phyloP scores from a whole-genome alignment of 2,888 invertebrate genomes.

The Andricus curvator region DNA sequence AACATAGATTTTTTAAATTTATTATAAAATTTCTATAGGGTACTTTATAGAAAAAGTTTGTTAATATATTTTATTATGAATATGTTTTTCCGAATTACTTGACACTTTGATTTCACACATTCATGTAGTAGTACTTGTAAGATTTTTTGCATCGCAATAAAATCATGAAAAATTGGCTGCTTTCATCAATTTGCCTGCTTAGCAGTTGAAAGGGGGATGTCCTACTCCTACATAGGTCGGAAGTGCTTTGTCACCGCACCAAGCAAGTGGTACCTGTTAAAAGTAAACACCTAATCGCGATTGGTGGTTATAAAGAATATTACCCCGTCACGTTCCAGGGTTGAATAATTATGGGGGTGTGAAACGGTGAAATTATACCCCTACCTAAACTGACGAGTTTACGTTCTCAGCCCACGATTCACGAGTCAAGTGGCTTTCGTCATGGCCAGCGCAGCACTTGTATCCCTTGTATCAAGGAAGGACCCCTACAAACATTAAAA shows the following conservation, averaged over 20 bases:
- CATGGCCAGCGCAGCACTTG: constrained; percentile 51
- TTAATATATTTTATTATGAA: too few relatives aligned
- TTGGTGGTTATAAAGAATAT: constrained; percentile 1
- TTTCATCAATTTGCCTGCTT: background rate
- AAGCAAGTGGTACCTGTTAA: constrained; percentile 12
- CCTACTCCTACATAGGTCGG: background rate
- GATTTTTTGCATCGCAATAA: background rate
- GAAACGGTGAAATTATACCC: constrained; percentile 56
- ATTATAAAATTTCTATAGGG: too few relatives aligned
- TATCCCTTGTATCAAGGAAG: constrained; percentile 51
- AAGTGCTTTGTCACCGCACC: background rate
- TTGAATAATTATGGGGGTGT: constrained; percentile 55
- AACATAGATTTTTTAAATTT: too few relatives aligned
- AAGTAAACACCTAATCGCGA: constrained; percentile 13
- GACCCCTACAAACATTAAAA: constrained; percentile 64
- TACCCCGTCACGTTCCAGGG: constrained; percentile 47
- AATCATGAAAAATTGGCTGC: constrained; percentile 5
- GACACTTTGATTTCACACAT: too few relatives aligned
- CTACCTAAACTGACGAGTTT: constrained; percentile 46
- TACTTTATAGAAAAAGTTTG: too few relatives aligned
- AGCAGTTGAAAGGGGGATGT: background rate
- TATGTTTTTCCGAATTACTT: too few relatives aligned
- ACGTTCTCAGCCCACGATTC: constrained; percentile 53
- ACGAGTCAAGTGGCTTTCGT: constrained; percentile 64
- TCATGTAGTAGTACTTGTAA: too few relatives aligned